Percentiles rank a stretch among this genome's conserved stretches.
Conservation (phyloP, 1,140 invertebrate genomes). For the Drosophila lacteicornis region DNA sequence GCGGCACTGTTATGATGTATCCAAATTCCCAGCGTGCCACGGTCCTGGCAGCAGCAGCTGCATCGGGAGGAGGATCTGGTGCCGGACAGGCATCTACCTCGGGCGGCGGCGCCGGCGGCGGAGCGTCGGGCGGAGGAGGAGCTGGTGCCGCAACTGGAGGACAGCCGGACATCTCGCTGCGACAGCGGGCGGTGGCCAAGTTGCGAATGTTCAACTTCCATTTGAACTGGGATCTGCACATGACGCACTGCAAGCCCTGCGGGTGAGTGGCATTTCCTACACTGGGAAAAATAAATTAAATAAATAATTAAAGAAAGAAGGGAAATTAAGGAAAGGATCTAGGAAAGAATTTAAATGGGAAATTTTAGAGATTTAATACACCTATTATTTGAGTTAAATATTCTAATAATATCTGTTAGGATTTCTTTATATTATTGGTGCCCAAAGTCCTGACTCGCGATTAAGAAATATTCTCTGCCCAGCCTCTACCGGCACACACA, state of each 20-base stretch:
- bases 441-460: no score
- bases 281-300: slow-evolving; percentile 1
- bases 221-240: slow-evolving; percentile 84
- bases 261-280: slow-evolving; percentile 67
- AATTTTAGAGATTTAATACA: no score
- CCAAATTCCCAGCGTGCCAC: slow-evolving; percentile 64
- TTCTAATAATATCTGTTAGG: no score
- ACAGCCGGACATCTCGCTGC: slow-evolving; percentile 78
- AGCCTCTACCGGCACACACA: no score
- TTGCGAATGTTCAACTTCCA: slow-evolving; percentile 85
- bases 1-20: slow-evolving; percentile 84
- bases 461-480: no score
- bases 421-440: no score
- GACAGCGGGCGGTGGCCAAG: slow-evolving; percentile 84
- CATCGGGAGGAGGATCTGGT: slow-evolving; percentile 10
- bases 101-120: background rate
- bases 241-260: slow-evolving; percentile 85
- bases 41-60: slow-evolving; percentile 14
- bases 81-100: slow-evolving; percentile 67
- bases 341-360: no score
- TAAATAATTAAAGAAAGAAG: background rate
- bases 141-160: slow-evolving; percentile 14
- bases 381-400: no score
- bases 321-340: no score
- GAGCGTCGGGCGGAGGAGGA: background rate